Evolutionary conservation across 2,113 vertebrate genomes (phyloP).

Genomic region (Sminthopsis crassicaudata): DNA sequence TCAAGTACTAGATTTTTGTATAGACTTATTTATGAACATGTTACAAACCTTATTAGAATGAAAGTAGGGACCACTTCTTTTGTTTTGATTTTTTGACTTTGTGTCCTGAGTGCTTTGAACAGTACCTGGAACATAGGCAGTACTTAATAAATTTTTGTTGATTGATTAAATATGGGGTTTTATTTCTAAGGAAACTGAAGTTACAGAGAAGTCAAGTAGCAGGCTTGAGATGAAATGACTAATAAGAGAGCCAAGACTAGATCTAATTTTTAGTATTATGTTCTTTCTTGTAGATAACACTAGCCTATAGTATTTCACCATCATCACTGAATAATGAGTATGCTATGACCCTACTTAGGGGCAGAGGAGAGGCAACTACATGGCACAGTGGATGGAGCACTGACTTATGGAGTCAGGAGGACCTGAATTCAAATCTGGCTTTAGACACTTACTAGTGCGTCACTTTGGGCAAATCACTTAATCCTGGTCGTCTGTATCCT

Average conservation of each 20-base stretch:
- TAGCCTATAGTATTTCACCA: background rate
- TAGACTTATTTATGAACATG: background rate
- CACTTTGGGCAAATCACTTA: background rate
- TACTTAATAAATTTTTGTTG: no score
- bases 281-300: constrained; percentile 4
- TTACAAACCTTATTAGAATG: background rate
- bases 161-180: background rate
- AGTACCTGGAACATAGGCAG: no score
- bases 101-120: no score
- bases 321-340: background rate
- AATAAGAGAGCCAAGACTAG: constrained; percentile 14
- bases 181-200: background rate
- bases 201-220: background rate
- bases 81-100: no score
- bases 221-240: background rate
- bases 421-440: background rate
- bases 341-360: background rate
- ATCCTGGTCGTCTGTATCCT: background rate
- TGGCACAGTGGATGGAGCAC: background rate
- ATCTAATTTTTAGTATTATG: background rate
- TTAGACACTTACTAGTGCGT: background rate
- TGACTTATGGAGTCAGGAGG: background rate
- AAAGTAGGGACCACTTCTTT: no score
- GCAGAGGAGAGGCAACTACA: background rate
- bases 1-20: background rate